Evolutionary conservation across 64 coral and sea anemone genomes (phyloP).

Genomic region (Anthopleura sola): DNA sequence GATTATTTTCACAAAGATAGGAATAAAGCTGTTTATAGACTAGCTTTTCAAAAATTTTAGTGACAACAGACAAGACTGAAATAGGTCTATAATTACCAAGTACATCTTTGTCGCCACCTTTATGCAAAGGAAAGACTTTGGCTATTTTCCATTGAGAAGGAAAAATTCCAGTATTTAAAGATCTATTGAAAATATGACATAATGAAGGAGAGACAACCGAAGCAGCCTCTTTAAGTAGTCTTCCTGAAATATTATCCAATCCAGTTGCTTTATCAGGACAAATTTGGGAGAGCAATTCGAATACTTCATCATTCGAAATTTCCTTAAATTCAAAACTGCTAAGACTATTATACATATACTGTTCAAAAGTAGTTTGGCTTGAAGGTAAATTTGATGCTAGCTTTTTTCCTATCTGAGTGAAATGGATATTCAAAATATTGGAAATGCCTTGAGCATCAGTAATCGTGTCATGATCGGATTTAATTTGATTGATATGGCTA

Average conservation of each 20-base stretch:
- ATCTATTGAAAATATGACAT: conserved; percentile 29
- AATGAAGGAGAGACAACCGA: conserved; percentile 31
- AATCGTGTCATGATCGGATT: background rate
- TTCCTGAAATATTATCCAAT: conserved; percentile 46
- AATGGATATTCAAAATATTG: conserved; percentile 10
- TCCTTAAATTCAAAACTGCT: conserved; percentile 1
- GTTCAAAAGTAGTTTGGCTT: conserved; percentile 6
- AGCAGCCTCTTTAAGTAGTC: conserved; percentile 27
- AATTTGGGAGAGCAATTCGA: conserved; percentile 28
- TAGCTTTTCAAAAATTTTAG: conserved; percentile 14
- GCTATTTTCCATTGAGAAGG: conserved; percentile 32
- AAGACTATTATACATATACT: background rate
- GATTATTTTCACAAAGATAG: background rate
- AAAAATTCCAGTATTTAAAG: conserved; percentile 7
- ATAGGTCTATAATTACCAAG: conserved; percentile 40
- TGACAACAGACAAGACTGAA: background rate
- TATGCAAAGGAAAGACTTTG: conserved; percentile 34
- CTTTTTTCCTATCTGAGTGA: background rate
- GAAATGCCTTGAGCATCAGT: conserved; percentile 6
- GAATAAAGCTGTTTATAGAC: background rate
- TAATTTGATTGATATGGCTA: background rate
- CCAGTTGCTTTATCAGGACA: conserved; percentile 43
- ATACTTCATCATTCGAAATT: background rate
- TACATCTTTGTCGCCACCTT: background rate
- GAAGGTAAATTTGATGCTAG: background rate